Evolutionary conservation across 2,113 vertebrate species (phyloP).

Genomic region (Laticauda colubrina): DNA sequence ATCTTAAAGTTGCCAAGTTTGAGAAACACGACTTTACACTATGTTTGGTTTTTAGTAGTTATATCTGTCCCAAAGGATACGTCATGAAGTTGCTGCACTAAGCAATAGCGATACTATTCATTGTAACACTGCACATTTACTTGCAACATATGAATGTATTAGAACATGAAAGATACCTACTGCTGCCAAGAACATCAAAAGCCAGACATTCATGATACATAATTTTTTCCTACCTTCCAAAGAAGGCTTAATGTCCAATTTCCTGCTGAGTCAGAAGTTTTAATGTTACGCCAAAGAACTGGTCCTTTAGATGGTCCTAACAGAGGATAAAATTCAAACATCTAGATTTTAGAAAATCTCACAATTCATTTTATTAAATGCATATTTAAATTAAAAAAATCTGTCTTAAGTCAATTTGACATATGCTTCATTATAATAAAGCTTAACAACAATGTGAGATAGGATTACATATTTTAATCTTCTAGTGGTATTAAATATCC

Average conservation of each 20-base stretch:
- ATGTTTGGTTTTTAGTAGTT: not conserved
- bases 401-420: not conserved
- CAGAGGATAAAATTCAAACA: constrained; percentile 19
- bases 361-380: not conserved
- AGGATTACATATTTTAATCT: not conserved
- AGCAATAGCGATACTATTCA: not conserved
- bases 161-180: not conserved
- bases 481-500: not conserved
- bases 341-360: not conserved
- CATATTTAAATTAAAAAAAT: not conserved
- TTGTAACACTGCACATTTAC: not conserved
- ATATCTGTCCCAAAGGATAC: not conserved
- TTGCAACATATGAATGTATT: not conserved
- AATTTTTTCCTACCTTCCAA: constrained; percentile 81
- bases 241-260: constrained; percentile 69
- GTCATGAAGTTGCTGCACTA: not conserved
- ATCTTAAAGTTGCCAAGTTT: too few relatives aligned
- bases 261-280: constrained; percentile 15
- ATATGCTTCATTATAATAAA: not conserved
- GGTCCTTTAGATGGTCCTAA: constrained; percentile 80
- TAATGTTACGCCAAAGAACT: constrained; percentile 77
- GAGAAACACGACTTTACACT: not conserved
- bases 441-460: not conserved
- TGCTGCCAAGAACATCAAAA: not conserved
- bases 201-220: not conserved